These are phyloP conservation scores for Geotrupes spiniger DNA, from an alignment of 2,888 invertebrate genomes.

Conservation along the genomic window DNA sequence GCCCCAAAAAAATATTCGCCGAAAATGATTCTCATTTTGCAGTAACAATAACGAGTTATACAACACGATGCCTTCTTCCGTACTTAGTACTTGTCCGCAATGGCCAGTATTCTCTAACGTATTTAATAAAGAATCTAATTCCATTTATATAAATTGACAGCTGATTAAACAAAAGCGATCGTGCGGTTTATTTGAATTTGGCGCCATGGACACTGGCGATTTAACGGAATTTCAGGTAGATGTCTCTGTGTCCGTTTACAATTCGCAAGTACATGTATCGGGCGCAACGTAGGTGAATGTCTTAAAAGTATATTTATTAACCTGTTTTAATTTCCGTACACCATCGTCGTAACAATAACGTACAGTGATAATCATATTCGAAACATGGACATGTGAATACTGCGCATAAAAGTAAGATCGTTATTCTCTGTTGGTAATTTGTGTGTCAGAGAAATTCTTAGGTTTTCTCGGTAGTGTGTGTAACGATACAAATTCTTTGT, in stretches of 20 bases:
- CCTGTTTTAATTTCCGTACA: slow-evolving; percentile 24
- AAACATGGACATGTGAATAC: slow-evolving; percentile 36
- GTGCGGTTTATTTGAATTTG: slow-evolving; percentile 25
- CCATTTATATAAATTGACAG: slow-evolving; percentile 49
- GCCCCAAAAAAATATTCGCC: slow-evolving; percentile 82
- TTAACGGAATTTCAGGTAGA: slow-evolving; percentile 10
- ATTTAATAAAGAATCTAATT: slow-evolving; percentile 53
- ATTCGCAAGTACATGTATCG: slow-evolving; percentile 23
- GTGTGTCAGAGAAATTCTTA: slow-evolving; percentile 16
- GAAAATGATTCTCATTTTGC: slow-evolving; percentile 82
- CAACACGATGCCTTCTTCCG: slow-evolving; percentile 69
- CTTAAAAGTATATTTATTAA: slow-evolving; percentile 30
- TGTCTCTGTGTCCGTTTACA: slow-evolving; percentile 18
- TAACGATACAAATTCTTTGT: slow-evolving; percentile 22
- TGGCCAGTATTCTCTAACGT: slow-evolving; percentile 56
- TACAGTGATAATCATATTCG: slow-evolving; percentile 23
- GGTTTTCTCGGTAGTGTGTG: slow-evolving; percentile 15
- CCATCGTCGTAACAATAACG: slow-evolving; percentile 22
- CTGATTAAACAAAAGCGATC: slow-evolving; percentile 4
- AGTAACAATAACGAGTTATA: slow-evolving; percentile 76
- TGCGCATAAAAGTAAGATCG: slow-evolving; percentile 18
- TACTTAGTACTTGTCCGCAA: slow-evolving; percentile 68
- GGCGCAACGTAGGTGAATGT: slow-evolving; percentile 44
- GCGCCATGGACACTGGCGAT: slow-evolving; percentile 15
- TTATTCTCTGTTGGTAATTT: slow-evolving; percentile 9